Percentiles rank a stretch among this genome's conserved stretches.
Conservation (phyloP, 2,888 invertebrate genomes). For the Sericinus montela region DNA sequence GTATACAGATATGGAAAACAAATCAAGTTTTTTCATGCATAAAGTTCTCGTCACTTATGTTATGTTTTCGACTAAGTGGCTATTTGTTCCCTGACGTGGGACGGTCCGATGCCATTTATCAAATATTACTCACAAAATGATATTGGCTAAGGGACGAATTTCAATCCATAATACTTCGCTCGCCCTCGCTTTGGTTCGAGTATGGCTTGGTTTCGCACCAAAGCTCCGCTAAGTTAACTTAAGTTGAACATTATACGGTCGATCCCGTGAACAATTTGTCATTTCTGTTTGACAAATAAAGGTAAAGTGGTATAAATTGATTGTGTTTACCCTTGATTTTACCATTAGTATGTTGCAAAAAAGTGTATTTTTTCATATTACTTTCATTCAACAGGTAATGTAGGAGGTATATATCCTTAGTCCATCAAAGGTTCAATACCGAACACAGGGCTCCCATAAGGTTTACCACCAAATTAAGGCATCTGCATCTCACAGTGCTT, state of each 20-base stretch:
- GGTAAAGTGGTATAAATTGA: slow-evolving; percentile 10
- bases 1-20: no score
- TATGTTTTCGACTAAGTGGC: slow-evolving; percentile 12
- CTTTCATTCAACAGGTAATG: no score
- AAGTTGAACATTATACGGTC: slow-evolving; percentile 10
- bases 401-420: no score
- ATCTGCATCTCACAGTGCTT: no score
- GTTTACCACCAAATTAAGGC: no score
- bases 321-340: neutral
- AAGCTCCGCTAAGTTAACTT: slow-evolving; percentile 13
- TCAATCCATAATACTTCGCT: slow-evolving; percentile 17
- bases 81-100: slow-evolving; percentile 17
- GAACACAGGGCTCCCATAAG: no score
- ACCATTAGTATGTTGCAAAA: neutral
- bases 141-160: slow-evolving; percentile 15
- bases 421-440: no score
- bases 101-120: slow-evolving; percentile 18
- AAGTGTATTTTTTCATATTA: no score
- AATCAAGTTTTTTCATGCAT: neutral
- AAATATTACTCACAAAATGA: slow-evolving; percentile 20
- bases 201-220: slow-evolving; percentile 16
- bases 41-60: slow-evolving; percentile 10
- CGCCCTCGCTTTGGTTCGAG: slow-evolving; percentile 9
- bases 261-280: slow-evolving; percentile 16
- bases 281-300: slow-evolving; percentile 14